Base-by-base conservation (phyloP, 2,113 vertebrate species). In the Axis porcinus region DNA sequence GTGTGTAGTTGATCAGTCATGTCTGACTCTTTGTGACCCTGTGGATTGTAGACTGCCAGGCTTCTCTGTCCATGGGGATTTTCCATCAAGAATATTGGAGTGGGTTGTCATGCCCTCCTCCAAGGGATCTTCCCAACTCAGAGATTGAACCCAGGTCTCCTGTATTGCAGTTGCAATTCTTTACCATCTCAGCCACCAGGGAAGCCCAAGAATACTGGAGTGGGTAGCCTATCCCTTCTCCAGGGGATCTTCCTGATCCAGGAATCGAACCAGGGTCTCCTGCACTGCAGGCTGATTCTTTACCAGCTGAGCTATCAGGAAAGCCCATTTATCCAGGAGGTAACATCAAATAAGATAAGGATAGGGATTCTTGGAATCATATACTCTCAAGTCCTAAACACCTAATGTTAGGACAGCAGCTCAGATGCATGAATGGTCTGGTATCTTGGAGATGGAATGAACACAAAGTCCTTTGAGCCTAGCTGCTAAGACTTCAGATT, bases 261-360 rank as follows among this genome's bases (percentile, higher is more conserved):
- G 67, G 23, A 74, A 40, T 40, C 0, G 0, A 74, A 74, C 19
- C 40, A 6, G 67, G 10, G 36, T 74, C 1, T 74, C 19, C 19
- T 40, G 36, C 19, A 40, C 3, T 74, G 21, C 36, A 74, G 36
- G 36, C 67, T 25, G 67, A 74, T 74, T 70, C 36, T 70, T 40
- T 70, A 70, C 67, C n/a, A 23, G 67, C 2, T 70, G 67, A 70
- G 19, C n/a, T 70, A 1, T 70, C 67, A 70, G 67, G 4, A n/a
- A 40, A 70, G 67, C n/a, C n/a, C n/a, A 40, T 40, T 70, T 70
- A 40, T 40, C 43, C 30, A 88, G 23, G 57, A 95, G 36, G 47
- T 60, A 82, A 70, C 40, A 17, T n/a, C 60, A 94, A 88, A 92
- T 54, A 85, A 55, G 8, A 27, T 27, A 76, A 76, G 60, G 60